A percentile compares a stretch with the other conserved stretches of the same genome.
Evolutionary conservation across 2,888 invertebrate species (phyloP).

Genomic region (Timandra comae): DNA sequence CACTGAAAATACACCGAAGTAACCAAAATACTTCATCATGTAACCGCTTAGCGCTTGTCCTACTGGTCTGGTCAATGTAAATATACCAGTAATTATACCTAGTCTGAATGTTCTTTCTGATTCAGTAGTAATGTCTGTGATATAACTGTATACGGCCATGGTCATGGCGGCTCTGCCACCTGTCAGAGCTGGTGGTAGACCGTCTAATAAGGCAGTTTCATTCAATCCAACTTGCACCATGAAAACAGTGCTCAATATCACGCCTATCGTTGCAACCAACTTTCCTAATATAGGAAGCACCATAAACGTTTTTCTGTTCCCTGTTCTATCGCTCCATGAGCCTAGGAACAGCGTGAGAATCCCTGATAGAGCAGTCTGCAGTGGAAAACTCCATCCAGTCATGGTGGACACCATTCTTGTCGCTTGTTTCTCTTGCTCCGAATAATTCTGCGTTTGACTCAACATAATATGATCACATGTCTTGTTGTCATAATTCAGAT

Average conservation of each 20-base stretch:
- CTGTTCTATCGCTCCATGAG: slow-evolving; percentile 80
- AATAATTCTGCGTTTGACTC: slow-evolving; percentile 53
- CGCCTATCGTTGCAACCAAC: slow-evolving; percentile 69
- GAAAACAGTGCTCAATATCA: slow-evolving; percentile 76
- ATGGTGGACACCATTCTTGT: slow-evolving; percentile 75
- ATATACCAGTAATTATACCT: slow-evolving; percentile 76
- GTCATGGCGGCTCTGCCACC: slow-evolving; percentile 79
- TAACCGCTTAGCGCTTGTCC: slow-evolving; percentile 75
- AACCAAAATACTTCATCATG: slow-evolving; percentile 65
- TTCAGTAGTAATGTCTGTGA: slow-evolving; percentile 77
- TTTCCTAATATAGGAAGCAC: slow-evolving; percentile 77
- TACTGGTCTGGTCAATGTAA: slow-evolving; percentile 70
- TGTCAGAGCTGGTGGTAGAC: slow-evolving; percentile 76
- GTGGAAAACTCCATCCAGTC: slow-evolving; percentile 76
- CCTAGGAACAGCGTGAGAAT: slow-evolving; percentile 76
- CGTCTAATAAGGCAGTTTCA: slow-evolving; percentile 74
- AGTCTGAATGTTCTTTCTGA: slow-evolving; percentile 79
- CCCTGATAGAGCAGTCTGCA: slow-evolving; percentile 77
- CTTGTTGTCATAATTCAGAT: slow-evolving; percentile 69
- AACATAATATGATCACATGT: slow-evolving; percentile 73
- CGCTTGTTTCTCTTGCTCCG: slow-evolving; percentile 62
- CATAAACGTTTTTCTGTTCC: slow-evolving; percentile 77
- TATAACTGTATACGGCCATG: slow-evolving; percentile 79
- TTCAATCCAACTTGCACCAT: slow-evolving; percentile 74
- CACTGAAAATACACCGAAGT: slow-evolving; percentile 64